These are phyloP conservation scores for Ahaetulla prasina DNA, from an alignment of 2,113 vertebrate genomes.

Conservation along the genomic window DNA sequence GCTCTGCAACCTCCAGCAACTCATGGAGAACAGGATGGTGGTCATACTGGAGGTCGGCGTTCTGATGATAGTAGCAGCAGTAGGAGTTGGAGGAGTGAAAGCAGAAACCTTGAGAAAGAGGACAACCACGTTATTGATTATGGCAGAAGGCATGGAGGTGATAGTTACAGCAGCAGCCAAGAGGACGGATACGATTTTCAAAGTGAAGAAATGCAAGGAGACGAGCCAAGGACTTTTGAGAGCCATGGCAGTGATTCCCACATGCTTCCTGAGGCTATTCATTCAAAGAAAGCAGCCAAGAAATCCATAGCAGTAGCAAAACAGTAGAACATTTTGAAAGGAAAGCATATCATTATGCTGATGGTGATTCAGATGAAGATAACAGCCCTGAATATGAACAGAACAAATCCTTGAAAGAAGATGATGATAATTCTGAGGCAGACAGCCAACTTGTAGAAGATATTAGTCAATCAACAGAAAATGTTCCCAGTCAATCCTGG, in stretches of 20 bases:
- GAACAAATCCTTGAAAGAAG: slow-evolving; percentile 15
- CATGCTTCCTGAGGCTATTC: not conserved
- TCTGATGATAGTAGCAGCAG: slow-evolving; percentile 27
- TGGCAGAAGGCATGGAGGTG: slow-evolving; percentile 6
- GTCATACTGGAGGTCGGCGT: accelerated
- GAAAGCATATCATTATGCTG: slow-evolving; percentile 23
- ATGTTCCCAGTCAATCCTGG: slow-evolving; percentile 1
- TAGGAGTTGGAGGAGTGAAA: slow-evolving; percentile 55
- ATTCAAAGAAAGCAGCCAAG: slow-evolving; percentile 23
- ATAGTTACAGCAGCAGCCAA: slow-evolving; percentile 62
- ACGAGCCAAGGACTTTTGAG: slow-evolving; percentile 55
- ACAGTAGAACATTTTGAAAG: not conserved
- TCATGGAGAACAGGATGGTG: accelerated
- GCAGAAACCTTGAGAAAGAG: slow-evolving; percentile 26
- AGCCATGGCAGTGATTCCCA: slow-evolving; percentile 27
- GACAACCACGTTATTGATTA: slow-evolving; percentile 3
- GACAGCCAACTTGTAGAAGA: not conserved
- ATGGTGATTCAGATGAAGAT: slow-evolving; percentile 46
- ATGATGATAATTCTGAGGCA: not conserved
- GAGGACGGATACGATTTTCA: slow-evolving; percentile 55
- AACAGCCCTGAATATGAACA: slow-evolving; percentile 14
- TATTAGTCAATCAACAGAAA: not conserved
- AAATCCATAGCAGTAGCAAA: not conserved
- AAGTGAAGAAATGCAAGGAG: slow-evolving; percentile 62
- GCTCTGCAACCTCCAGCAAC: not conserved